Evolutionary conservation across 2,113 vertebrate species (phyloP), one percentile per base, ranked within the genome.

Genomic region (Clinocottus analis): DNA sequence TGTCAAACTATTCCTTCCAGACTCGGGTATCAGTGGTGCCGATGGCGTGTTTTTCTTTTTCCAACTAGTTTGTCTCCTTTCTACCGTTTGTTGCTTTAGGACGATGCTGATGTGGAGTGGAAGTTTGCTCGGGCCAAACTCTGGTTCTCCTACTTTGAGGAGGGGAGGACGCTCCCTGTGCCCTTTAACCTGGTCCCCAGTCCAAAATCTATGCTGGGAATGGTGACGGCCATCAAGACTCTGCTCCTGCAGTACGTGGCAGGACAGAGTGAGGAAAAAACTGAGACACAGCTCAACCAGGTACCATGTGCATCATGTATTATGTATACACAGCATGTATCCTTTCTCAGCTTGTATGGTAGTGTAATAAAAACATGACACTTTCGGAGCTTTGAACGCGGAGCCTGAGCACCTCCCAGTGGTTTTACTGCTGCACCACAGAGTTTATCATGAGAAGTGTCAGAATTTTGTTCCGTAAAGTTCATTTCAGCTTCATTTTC

Each of bases 91-190:
- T 17, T 4, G 45, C 43, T 68, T 47, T 31, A 99, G 98, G 97
- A 97, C 80, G 98, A 99, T 81, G 96, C 98, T 64, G 98, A 99
- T 55, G 98, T 99, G 27, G 98, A 99, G 72, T 99, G 98, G 98
- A 99, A 99, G 86, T 99, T 99, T 92, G 98, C 98, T 58, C 95
- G 98, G 66, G 97, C 98, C 79, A 99, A 97, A 91, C 95, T 99
- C 43, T 99, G 98, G 98, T 99, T 99, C 94, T 97, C 98, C 31
- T 99, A 99, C 89, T 99, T 99, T 88, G 98, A 99, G 87, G 98
- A 99, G 89, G 98, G 98, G 1, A 93, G 97, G 81, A 99, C 98
- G 7, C 96, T 99, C 63, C 97, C 98, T 58, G 98, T 98, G 68
- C 98, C 98, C n/a, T 99, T 99, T 88, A 99, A 99, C 70, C 91